These are phyloP conservation scores for Scolopax rusticola DNA, from an alignment of 2,797 vertebrate genomes.

Conservation along the genomic window DNA sequence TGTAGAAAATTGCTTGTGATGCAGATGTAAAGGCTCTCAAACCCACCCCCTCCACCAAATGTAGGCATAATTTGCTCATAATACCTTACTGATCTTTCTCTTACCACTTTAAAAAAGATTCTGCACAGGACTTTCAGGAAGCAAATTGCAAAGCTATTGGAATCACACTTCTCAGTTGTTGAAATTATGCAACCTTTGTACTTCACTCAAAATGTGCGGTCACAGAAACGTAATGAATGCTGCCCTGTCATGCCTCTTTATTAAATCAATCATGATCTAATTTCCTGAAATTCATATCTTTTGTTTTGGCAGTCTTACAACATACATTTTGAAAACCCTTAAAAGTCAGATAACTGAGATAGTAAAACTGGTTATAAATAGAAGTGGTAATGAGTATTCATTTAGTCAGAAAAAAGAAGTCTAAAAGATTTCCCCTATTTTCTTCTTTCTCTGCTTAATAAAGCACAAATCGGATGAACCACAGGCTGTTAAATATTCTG, in stretches of 20 bases:
- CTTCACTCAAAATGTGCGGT: background rate
- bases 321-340: conserved; percentile 10
- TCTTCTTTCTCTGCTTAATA: background rate
- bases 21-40: background rate
- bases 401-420: background rate
- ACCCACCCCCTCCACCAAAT: background rate
- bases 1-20: rapidly evolving
- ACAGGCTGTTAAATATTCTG: background rate
- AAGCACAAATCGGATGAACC: background rate
- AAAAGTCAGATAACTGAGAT: conserved; percentile 1
- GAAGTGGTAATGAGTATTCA: background rate
- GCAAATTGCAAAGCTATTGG: background rate
- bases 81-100: background rate
- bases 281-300: conserved; percentile 50
- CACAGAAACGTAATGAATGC: conserved; percentile 1
- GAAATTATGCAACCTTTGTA: background rate
- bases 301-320: conserved; percentile 48
- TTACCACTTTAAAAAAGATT: background rate
- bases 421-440: background rate
- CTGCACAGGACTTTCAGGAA: background rate
- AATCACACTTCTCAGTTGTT: background rate
- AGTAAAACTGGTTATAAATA: background rate
- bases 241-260: conserved; percentile 43
- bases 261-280: conserved; percentile 70
- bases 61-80: background rate